Evolutionary conservation across 2,113 vertebrate genomes (phyloP).

Genomic region (Engystomops pustulosus): DNA sequence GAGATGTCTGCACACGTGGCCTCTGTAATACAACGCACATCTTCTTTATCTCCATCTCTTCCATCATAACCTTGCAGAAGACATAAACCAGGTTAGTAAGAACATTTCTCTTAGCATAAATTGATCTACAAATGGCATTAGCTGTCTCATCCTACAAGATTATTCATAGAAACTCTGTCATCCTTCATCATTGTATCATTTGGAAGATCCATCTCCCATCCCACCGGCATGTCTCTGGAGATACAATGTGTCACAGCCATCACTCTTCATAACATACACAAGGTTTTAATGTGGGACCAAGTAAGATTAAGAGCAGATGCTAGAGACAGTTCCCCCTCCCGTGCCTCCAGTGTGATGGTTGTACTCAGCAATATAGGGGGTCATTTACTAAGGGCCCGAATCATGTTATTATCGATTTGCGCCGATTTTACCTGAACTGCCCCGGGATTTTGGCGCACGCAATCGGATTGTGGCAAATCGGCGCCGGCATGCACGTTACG

Average conservation of each 20-base stretch:
- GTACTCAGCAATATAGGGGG: too few relatives aligned
- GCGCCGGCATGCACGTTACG: too few relatives aligned
- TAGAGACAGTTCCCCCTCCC: too few relatives aligned
- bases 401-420: too few relatives aligned
- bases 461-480: too few relatives aligned
- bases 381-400: too few relatives aligned
- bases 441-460: too few relatives aligned
- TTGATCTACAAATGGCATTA: constrained; percentile 56
- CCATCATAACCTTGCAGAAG: constrained; percentile 37
- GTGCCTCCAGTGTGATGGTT: too few relatives aligned
- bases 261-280: constrained; percentile 31
- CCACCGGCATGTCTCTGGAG: constrained; percentile 15
- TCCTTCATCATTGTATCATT: constrained; percentile 54
- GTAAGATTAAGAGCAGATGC: too few relatives aligned
- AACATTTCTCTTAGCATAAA: constrained; percentile 53
- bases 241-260: constrained; percentile 33
- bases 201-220: constrained; percentile 38
- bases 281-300: constrained; percentile 25
- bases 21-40: not conserved
- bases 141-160: constrained; percentile 50
- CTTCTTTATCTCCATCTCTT: not conserved
- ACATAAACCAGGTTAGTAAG: constrained; percentile 39
- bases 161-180: constrained; percentile 56
- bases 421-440: too few relatives aligned
- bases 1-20: not conserved